Conservation (phyloP, 1,140 invertebrate species). For the Heliconius eleuchia region DNA sequence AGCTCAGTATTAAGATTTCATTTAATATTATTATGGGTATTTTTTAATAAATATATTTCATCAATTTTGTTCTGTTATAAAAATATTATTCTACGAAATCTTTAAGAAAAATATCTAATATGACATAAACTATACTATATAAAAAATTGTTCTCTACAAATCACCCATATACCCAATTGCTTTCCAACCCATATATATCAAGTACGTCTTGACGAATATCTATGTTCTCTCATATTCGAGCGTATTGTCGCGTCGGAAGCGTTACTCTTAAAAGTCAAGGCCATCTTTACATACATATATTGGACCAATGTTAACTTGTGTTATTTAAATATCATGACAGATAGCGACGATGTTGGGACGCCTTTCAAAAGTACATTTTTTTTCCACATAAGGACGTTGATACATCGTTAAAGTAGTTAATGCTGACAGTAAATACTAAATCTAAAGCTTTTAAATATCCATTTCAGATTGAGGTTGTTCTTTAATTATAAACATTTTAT, state of each 20-base stretch:
- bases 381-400: conserved; percentile 55
- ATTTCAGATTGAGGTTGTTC: conserved; percentile 11
- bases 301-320: conserved; percentile 80
- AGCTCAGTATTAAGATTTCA: too few relatives aligned
- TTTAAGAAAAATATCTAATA: too few relatives aligned
- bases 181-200: neutral
- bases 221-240: conserved; percentile 1
- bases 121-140: too few relatives aligned
- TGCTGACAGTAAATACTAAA: conserved; percentile 24
- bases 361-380: conserved; percentile 73
- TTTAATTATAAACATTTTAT: neutral
- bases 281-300: conserved; percentile 56
- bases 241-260: conserved; percentile 72
- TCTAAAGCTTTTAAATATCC: conserved; percentile 24
- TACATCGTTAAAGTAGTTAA: conserved; percentile 37
- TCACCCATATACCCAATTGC: too few relatives aligned
- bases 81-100: too few relatives aligned
- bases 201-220: conserved; percentile 24
- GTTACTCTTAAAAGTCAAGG: conserved; percentile 77
- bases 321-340: conserved; percentile 77
- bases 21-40: too few relatives aligned
- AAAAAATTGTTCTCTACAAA: too few relatives aligned
- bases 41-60: too few relatives aligned
- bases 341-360: conserved; percentile 55
- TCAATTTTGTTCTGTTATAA: too few relatives aligned